Base-by-base conservation (phyloP, 1,140 invertebrate species). In the Papilio xuthus region DNA sequence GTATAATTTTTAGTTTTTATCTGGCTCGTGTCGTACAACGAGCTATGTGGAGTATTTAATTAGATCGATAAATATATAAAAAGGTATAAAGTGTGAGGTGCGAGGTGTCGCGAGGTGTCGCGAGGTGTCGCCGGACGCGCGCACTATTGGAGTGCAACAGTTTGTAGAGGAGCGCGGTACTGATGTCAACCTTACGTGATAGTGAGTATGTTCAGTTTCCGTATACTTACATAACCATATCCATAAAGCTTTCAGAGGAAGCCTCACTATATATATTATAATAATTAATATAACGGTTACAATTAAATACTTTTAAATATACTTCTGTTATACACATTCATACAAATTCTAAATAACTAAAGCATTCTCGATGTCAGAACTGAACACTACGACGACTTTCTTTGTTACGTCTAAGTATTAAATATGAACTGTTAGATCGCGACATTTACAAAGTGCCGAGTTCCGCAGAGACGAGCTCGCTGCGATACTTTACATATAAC, bases 241-340 rank as follows among this genome's bases (percentile, higher is more conserved):
- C 86, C 89, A 89, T 92, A 93, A 90, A 91, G 88, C 91, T 92
- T 87, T 92, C 89, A 88, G 87, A 93, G 92, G 92, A 93, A 93
- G 91, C 92, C 91, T 93, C 90, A 81, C 90, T 93, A 93, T 91
- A 91, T 87, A 89, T 87, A 89, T n/a, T 37, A 37, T 87, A 87
- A 83, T 89, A 86, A 87, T 89, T 88, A 89, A 86, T 84, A 81
- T 85, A 82, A 86, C 83, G 78, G 80, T 81, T 88, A 73, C 84
- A 84, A 86, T 90, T 90, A 89, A 88, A 88, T 88, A 88, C 85
- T 84, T 85, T 78, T 90, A 91, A 92, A 91, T 92, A 92, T 92
- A 85, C 88, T 91, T 87, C 87, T 80, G 84, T 88, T 86, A 88
- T 91, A 92, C 90, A 92, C 90, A 86, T 89, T 89, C 92, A 91